These are phyloP conservation scores for Rhea pennata DNA, from an alignment of 2,113 vertebrate genomes.

Conservation along the genomic window DNA sequence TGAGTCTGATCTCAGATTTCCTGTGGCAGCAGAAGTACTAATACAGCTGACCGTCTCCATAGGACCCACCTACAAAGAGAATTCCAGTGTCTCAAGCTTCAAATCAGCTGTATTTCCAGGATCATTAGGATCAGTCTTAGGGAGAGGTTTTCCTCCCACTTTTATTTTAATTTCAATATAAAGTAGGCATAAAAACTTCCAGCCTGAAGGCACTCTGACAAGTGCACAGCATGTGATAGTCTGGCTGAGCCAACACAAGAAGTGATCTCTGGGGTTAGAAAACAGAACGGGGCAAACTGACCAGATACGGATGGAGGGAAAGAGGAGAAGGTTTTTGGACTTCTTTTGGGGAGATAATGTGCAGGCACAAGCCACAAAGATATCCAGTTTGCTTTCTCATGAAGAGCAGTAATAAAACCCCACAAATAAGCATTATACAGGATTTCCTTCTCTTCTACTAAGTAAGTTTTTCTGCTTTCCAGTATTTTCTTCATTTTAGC, in stretches of 20 bases:
- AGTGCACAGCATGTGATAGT: not conserved
- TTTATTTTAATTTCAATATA: not conserved
- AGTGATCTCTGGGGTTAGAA: not conserved
- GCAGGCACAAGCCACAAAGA: not conserved
- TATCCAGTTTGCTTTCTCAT: not conserved
- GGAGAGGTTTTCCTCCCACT: not conserved
- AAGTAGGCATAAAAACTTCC: not conserved
- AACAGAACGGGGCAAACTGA: not conserved
- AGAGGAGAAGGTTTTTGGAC: not conserved
- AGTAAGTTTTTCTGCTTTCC: not conserved
- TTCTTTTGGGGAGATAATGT: not conserved
- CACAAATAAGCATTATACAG: not conserved
- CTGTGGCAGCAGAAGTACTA: not conserved
- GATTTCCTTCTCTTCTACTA: not conserved
- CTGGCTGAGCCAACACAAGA: not conserved
- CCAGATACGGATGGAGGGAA: not conserved
- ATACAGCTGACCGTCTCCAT: accelerated
- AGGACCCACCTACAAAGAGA: not conserved
- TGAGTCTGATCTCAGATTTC: not conserved
- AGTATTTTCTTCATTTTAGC: not conserved
- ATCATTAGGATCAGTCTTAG: not conserved
- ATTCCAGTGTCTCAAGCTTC: not conserved
- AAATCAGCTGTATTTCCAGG: not conserved
- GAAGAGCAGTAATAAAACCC: not conserved
- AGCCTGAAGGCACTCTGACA: not conserved